Conservation (phyloP, 2,113 vertebrate species). For the Ardeotis arabs region DNA sequence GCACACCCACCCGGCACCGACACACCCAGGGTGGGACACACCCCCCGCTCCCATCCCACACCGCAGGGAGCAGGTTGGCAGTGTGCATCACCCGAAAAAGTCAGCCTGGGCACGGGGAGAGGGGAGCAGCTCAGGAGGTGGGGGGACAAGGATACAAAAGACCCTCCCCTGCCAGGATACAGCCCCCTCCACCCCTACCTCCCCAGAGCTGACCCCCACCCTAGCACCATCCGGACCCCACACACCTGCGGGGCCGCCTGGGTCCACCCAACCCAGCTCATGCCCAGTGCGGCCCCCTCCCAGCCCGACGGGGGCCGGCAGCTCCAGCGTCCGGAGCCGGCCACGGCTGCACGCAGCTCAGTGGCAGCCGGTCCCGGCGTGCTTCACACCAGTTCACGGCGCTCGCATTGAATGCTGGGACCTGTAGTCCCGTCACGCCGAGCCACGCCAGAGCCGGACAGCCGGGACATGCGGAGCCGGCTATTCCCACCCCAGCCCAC, state of each 20-base stretch:
- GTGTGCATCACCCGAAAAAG: not conserved
- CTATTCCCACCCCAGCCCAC: not conserved
- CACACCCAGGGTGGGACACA: not conserved
- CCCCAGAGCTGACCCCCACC: not conserved
- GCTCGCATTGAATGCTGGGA: slow-evolving; percentile 30
- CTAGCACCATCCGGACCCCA: not conserved
- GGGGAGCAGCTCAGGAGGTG: not conserved
- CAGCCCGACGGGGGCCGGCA: not conserved
- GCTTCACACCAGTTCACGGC: not conserved
- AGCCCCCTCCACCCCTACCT: not conserved
- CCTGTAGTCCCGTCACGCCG: not conserved
- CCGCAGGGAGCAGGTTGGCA: not conserved
- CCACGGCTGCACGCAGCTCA: not conserved
- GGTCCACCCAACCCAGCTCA: slow-evolving; percentile 47
- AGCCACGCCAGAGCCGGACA: fast-evolving
- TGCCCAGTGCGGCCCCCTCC: not conserved
- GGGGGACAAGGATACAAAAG: no score
- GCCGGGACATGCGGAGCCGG: not conserved
- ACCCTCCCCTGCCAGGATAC: fast-evolving
- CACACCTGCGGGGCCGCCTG: slow-evolving; percentile 17
- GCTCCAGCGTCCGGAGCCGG: slow-evolving; percentile 7
- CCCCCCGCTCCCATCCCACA: not conserved
- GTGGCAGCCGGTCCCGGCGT: not conserved
- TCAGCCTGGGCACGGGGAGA: not conserved
- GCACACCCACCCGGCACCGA: not conserved